These are phyloP conservation scores for Astreopora myriophthalma DNA, from an alignment of 64 coral and sea anemone genomes.

Conservation along the genomic window DNA sequence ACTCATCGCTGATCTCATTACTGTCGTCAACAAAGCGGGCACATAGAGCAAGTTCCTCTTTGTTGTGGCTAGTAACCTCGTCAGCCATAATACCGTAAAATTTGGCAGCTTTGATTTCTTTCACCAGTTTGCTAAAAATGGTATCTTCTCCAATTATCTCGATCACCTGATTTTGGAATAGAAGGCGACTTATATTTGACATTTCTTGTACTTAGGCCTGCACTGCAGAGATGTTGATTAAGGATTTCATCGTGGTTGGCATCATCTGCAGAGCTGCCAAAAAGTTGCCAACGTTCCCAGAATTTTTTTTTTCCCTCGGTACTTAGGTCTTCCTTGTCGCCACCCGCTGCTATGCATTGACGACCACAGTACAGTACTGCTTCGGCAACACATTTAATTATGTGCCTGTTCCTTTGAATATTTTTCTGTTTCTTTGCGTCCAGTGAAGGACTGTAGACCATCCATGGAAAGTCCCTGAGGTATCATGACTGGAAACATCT, in stretches of 20 bases:
- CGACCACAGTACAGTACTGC: conserved; percentile 65
- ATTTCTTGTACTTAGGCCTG: conserved; percentile 16
- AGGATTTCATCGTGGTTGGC: conserved; percentile 37
- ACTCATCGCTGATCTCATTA: conserved; percentile 55
- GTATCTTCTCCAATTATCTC: conserved; percentile 76
- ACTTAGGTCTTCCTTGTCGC: conserved; percentile 24
- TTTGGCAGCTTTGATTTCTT: conserved; percentile 50
- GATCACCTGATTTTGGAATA: conserved; percentile 70
- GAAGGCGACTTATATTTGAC: conserved; percentile 56
- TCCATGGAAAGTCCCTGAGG: conserved; percentile 44
- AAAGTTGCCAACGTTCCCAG: conserved; percentile 58
- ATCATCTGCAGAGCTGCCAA: conserved; percentile 70
- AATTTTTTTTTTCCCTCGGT: neutral
- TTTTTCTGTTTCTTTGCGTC: conserved; percentile 38
- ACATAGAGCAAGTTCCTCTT: conserved; percentile 69
- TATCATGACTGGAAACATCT: conserved; percentile 52
- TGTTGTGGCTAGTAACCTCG: conserved; percentile 62
- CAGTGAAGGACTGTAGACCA: conserved; percentile 47
- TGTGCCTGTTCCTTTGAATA: conserved; percentile 47
- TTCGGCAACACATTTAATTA: conserved; percentile 62
- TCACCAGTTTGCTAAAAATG: conserved; percentile 33
- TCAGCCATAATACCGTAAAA: conserved; percentile 38
- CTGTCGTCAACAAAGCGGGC: conserved; percentile 44
- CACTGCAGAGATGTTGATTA: conserved; percentile 20
- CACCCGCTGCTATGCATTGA: conserved; percentile 41